Evolutionary conservation across 2,797 vertebrate species (phyloP).

Genomic region (Stomatorhinus walkeri): DNA sequence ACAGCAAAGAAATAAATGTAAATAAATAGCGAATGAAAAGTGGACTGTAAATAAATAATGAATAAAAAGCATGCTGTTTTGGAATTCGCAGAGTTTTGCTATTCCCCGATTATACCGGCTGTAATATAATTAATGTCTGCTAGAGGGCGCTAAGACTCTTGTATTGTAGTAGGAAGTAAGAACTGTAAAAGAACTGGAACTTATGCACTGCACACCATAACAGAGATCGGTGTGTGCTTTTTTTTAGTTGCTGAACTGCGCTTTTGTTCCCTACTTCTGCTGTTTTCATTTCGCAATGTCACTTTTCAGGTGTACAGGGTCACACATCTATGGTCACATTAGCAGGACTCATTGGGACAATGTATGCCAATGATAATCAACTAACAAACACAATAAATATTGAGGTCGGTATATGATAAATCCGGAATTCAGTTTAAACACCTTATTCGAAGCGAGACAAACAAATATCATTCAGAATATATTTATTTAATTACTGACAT

Average conservation of each 20-base stretch:
- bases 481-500: slow-evolving; percentile 26
- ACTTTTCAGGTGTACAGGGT: neutral
- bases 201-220: neutral
- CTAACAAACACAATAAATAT: neutral
- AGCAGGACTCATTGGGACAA: neutral
- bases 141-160: neutral
- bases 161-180: neutral
- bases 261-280: neutral
- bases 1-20: neutral
- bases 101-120: neutral
- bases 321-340: neutral
- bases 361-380: neutral
- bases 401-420: slow-evolving; percentile 15
- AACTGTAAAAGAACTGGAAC: neutral
- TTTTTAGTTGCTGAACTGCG: neutral
- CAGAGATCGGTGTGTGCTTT: neutral
- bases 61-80: neutral
- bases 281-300: neutral
- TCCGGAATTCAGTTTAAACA: neutral
- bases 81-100: neutral
- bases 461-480: slow-evolving; percentile 35
- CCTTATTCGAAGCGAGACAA: slow-evolving; percentile 35
- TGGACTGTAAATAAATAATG: neutral
- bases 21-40: neutral
- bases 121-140: neutral